These are phyloP conservation scores for Halocaridina rubra DNA, from an alignment of 2,888 invertebrate species.

Conservation along the genomic window DNA sequence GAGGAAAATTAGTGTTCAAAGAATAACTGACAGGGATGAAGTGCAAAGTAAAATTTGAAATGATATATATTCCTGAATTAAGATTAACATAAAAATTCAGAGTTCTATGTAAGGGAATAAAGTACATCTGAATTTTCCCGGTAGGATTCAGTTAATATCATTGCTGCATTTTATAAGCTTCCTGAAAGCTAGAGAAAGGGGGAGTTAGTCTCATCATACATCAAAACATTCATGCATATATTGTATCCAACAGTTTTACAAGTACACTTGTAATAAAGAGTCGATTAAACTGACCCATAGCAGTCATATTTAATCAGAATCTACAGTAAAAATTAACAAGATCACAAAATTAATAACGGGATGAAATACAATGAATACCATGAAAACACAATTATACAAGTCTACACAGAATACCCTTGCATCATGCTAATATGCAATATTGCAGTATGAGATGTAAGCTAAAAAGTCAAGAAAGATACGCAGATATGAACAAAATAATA, in stretches of 20 bases:
- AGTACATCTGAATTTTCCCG: constrained; percentile 15
- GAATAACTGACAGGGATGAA: too few relatives aligned
- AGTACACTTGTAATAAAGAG: constrained; percentile 17
- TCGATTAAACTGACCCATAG: background rate
- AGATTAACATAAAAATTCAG: too few relatives aligned
- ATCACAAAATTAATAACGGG: constrained; percentile 5
- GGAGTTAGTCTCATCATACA: constrained; percentile 27
- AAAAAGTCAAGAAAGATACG: too few relatives aligned
- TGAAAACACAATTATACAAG: background rate
- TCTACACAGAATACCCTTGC: constrained; percentile 35
- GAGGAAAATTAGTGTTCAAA: too few relatives aligned
- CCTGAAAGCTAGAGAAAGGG: constrained; percentile 2
- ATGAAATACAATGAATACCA: constrained; percentile 20
- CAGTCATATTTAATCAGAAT: constrained; percentile 36
- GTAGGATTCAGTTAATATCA: constrained; percentile 47
- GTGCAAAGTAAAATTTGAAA: too few relatives aligned
- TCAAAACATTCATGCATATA: constrained; percentile 23
- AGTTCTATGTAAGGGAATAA: background rate
- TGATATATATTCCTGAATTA: too few relatives aligned
- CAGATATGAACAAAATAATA: too few relatives aligned
- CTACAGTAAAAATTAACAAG: constrained; percentile 32
- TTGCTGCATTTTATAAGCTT: constrained; percentile 30
- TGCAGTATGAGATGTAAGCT: too few relatives aligned
- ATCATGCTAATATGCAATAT: constrained; percentile 7
- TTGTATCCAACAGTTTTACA: constrained; percentile 35